Conservation (phyloP, 1,140 invertebrate genomes). For the Microplitis mediator region DNA sequence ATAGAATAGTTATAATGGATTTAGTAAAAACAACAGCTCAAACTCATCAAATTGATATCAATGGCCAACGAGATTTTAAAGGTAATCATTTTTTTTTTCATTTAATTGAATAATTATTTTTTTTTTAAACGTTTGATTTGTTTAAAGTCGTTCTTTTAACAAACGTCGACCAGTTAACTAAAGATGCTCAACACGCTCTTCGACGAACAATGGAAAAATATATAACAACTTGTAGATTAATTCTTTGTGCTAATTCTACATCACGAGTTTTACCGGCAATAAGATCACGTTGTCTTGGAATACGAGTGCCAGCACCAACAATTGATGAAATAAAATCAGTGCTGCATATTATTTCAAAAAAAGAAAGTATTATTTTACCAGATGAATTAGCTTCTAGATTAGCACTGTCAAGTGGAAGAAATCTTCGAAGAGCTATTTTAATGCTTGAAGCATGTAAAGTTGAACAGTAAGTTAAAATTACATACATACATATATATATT, state of each 20-base stretch:
- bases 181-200: conserved; percentile 97
- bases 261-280: conserved; percentile 96
- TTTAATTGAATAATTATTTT: conserved; percentile 4
- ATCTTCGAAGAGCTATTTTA: conserved; percentile 90
- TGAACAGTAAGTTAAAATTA: conserved; percentile 69
- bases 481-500: neutral
- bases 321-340: conserved; percentile 77
- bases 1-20: conserved; percentile 96
- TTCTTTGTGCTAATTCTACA: conserved; percentile 93
- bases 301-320: conserved; percentile 88
- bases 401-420: conserved; percentile 82
- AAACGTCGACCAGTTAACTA: conserved; percentile 95
- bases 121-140: conserved; percentile 22
- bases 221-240: conserved; percentile 91
- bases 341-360: conserved; percentile 75
- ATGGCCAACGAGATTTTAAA: conserved; percentile 91
- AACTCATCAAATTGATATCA: conserved; percentile 89
- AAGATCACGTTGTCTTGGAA: conserved; percentile 88
- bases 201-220: conserved; percentile 99
- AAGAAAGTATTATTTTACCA: conserved; percentile 83
- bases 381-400: conserved; percentile 79
- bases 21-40: conserved; percentile 96
- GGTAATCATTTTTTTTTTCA: conserved; percentile 58
- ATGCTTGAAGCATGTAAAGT: conserved; percentile 95
- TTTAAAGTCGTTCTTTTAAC: conserved; percentile 87